These are phyloP conservation scores for Hippolais icterina DNA, from an alignment of 2,113 vertebrate species.

Conservation along the genomic window DNA sequence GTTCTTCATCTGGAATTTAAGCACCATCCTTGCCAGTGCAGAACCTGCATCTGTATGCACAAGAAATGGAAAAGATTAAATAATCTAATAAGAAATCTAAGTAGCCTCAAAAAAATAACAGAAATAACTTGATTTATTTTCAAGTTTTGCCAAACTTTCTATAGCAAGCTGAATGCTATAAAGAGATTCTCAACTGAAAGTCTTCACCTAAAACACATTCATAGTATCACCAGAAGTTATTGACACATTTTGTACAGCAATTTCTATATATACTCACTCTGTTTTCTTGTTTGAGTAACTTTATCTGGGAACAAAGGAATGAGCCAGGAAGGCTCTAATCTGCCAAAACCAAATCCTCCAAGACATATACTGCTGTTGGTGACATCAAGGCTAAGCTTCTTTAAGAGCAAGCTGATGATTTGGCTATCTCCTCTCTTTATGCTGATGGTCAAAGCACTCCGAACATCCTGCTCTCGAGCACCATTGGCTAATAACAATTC, in stretches of 20 bases:
- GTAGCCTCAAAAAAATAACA: not conserved
- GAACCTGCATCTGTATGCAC: constrained; percentile 78
- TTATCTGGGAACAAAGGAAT: constrained; percentile 85
- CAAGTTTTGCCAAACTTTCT: not conserved
- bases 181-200: not conserved
- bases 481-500: constrained; percentile 85
- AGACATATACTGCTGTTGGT: constrained; percentile 90
- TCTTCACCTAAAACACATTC: not conserved
- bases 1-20: constrained; percentile 80
- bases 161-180: not conserved
- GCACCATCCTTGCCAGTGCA: constrained; percentile 81
- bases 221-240: not conserved
- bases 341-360: constrained; percentile 88
- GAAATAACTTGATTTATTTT: not conserved
- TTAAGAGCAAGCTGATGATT: constrained; percentile 83
- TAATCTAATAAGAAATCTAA: not conserved
- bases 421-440: constrained; percentile 83
- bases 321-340: constrained; percentile 88
- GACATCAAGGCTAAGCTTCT: constrained; percentile 86
- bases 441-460: constrained; percentile 81
- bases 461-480: constrained; percentile 87
- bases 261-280: constrained; percentile 62
- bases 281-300: constrained; percentile 60
- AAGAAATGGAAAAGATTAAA: not conserved
- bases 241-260: not conserved